phyloP scores from a whole-genome alignment of 2,888 invertebrate genomes.

The Netelia fuscicornis region DNA sequence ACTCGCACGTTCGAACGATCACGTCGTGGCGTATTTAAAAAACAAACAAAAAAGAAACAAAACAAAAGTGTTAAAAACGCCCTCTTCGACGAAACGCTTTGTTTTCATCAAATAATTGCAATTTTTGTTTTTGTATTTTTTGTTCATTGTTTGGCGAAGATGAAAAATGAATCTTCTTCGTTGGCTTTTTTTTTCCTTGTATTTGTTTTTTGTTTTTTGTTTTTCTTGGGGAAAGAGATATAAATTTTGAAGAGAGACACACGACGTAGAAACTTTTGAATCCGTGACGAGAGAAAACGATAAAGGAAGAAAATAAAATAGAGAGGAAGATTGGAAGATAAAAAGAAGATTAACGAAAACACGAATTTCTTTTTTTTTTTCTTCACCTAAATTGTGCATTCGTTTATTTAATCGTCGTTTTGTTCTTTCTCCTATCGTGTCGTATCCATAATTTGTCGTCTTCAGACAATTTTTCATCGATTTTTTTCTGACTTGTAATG shows the following conservation, averaged over 20 bases:
- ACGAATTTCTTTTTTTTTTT: slow-evolving; percentile 10
- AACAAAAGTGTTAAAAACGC: slow-evolving; percentile 17
- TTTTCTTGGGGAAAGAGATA: too few relatives aligned
- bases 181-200: too few relatives aligned
- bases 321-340: too few relatives aligned
- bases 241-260: too few relatives aligned
- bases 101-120: slow-evolving; percentile 46
- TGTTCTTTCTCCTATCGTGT: slow-evolving; percentile 45
- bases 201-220: too few relatives aligned
- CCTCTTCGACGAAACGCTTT: slow-evolving; percentile 37
- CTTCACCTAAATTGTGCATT: neutral
- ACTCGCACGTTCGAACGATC: slow-evolving; percentile 61
- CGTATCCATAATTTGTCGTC: neutral
- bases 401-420: slow-evolving; percentile 23
- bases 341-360: neutral
- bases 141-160: neutral
- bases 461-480: slow-evolving; percentile 58
- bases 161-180: neutral
- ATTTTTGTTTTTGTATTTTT: slow-evolving; percentile 5
- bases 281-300: too few relatives aligned
- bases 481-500: slow-evolving; percentile 43
- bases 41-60: neutral
- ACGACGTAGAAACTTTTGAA: too few relatives aligned
- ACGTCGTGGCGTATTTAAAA: slow-evolving; percentile 52
- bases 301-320: too few relatives aligned